A percentile compares a stretch with the other conserved stretches of the same genome.
These are phyloP conservation scores for Trichopria drosophilae DNA, from an alignment of 2,888 invertebrate species.

Conservation along the genomic window DNA sequence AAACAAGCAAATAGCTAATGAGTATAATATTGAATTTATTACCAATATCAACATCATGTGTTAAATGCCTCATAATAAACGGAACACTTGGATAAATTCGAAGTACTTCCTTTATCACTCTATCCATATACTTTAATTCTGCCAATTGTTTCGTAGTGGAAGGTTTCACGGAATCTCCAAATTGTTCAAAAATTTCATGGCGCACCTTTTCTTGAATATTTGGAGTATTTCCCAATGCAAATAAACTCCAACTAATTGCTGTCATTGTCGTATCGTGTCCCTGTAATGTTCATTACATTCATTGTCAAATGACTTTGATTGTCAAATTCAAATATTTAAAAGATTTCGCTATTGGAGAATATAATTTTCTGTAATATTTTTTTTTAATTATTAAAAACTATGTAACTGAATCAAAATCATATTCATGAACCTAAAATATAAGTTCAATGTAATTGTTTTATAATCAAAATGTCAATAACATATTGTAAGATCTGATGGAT, in stretches of 20 bases:
- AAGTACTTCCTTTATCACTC: conserved; percentile 64
- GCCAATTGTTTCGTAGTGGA: conserved; percentile 52
- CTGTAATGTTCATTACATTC: conserved; percentile 38
- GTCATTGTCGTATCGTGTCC: conserved; percentile 63
- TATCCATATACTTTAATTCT: conserved; percentile 62
- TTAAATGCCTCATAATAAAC: conserved; percentile 57
- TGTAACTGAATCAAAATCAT: no score
- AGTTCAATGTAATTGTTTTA: no score
- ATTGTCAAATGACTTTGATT: no score
- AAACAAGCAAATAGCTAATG: no score
- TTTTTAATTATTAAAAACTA: no score
- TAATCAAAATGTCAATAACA: no score
- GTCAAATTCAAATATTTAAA: no score
- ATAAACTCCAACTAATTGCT: conserved; percentile 61
- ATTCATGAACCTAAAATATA: no score
- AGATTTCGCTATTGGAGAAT: no score
- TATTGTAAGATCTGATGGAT: no score
- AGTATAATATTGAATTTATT: no score
- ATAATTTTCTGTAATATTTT: no score
- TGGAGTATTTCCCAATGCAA: conserved; percentile 58
- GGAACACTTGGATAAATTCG: conserved; percentile 64
- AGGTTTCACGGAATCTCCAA: conserved; percentile 45
- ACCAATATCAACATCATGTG: conserved; percentile 59
- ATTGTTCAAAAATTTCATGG: conserved; percentile 54
- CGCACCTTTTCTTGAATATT: conserved; percentile 59